Evolutionary conservation across 23 tunicate species (phyloP).

Genomic region (Trididemnum nubilum): DNA sequence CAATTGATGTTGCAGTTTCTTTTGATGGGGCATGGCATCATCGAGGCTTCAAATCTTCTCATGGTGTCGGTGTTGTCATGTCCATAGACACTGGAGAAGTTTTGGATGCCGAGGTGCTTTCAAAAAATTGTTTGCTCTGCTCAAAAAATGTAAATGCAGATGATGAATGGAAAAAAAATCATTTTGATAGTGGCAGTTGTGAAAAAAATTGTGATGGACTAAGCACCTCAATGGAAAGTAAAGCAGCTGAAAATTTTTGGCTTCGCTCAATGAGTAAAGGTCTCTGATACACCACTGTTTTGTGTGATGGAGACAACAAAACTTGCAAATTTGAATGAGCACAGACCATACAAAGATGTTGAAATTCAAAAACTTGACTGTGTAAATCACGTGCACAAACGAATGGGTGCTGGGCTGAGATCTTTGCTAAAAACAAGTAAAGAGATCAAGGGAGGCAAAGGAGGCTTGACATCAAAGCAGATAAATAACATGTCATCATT

Average conservation of each 20-base stretch:
- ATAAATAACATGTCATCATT: neutral
- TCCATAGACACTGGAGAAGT: constrained; percentile 31
- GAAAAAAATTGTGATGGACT: constrained; percentile 5
- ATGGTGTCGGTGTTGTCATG: constrained; percentile 32
- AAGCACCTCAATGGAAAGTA: neutral
- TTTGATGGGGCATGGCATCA: constrained; percentile 34
- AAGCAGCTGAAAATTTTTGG: constrained; percentile 8
- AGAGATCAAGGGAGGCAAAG: constrained; percentile 5
- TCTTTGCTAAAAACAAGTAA: constrained; percentile 4
- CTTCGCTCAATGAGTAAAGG: neutral
- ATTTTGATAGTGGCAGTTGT: neutral
- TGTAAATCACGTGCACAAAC: constrained; percentile 24
- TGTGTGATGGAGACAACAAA: constrained; percentile 28
- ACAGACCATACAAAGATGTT: neutral
- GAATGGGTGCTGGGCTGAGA: constrained; percentile 35
- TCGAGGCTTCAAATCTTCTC: constrained; percentile 27
- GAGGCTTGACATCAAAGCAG: constrained; percentile 19
- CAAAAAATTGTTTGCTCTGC: constrained; percentile 6
- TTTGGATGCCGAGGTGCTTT: constrained; percentile 21
- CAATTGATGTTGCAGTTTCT: constrained; percentile 21
- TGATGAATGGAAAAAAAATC: constrained; percentile 8
- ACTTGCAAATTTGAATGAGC: neutral
- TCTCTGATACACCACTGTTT: neutral
- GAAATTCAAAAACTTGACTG: constrained; percentile 15
- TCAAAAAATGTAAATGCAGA: neutral